A percentile compares a stretch with the other conserved stretches of the same genome.
phyloP scores from a whole-genome alignment of 2,888 invertebrate genomes.

The Nymphalis c-album region DNA sequence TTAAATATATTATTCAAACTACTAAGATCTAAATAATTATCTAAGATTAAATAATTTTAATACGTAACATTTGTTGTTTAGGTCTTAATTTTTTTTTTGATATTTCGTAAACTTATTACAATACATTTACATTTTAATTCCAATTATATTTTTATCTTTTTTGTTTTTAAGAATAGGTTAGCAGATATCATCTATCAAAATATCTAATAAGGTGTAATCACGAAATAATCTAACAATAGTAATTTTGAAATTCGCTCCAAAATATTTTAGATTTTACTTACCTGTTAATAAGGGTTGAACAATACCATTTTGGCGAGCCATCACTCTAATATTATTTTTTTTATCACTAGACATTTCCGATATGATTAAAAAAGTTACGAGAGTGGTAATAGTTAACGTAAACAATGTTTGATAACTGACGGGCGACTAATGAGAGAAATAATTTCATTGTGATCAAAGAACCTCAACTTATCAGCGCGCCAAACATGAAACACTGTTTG shows the following conservation, averaged over 20 bases:
- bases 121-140: background rate
- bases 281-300: constrained; percentile 95
- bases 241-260: constrained; percentile 60
- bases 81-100: background rate
- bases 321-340: constrained; percentile 58
- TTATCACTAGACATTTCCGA: constrained; percentile 69
- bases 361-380: constrained; percentile 41
- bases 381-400: constrained; percentile 53
- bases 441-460: constrained; percentile 71
- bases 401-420: constrained; percentile 59
- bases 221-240: constrained; percentile 10
- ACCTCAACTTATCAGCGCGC: constrained; percentile 70
- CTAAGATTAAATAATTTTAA: too few relatives aligned
- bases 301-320: constrained; percentile 88
- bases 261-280: constrained; percentile 62
- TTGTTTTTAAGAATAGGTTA: constrained; percentile 2
- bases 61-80: background rate
- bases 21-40: background rate
- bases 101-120: background rate
- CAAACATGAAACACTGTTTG: constrained; percentile 71
- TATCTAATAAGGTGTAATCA: constrained; percentile 8
- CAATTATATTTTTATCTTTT: background rate
- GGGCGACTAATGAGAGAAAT: constrained; percentile 67
- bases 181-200: background rate
- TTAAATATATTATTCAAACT: too few relatives aligned